phyloP scores from a whole-genome alignment of 2,113 vertebrate species.

The Balaeniceps rex region DNA sequence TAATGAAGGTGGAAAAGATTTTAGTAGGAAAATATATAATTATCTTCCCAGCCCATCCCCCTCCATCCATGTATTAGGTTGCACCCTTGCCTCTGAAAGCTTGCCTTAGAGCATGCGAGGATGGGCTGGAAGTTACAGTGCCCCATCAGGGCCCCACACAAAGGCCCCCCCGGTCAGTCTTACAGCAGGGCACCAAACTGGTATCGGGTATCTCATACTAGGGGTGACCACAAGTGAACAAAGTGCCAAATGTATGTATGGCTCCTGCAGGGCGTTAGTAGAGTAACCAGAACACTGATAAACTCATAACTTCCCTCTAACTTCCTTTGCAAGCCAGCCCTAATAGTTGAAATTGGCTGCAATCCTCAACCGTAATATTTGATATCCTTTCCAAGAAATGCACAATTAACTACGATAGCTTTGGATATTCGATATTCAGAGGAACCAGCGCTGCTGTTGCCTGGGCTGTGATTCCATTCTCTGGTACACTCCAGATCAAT shows the following conservation, averaged over 20 bases:
- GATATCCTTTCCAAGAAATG: constrained; percentile 1
- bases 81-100: not conserved
- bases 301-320: not conserved
- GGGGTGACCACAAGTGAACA: not conserved
- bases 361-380: not conserved
- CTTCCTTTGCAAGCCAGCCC: not conserved
- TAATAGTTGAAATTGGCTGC: constrained; percentile 1
- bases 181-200: not conserved
- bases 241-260: not conserved
- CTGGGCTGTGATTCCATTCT: not conserved
- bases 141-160: not conserved
- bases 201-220: not conserved
- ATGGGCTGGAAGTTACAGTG: not conserved
- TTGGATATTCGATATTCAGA: not conserved
- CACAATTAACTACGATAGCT: not conserved
- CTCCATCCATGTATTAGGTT: not conserved
- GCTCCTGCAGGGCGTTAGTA: not conserved
- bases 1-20: not conserved
- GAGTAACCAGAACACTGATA: not conserved
- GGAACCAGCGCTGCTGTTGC: not conserved
- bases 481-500: not conserved
- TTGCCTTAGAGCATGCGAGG: not conserved
- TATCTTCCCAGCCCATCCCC: not conserved
- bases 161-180: fast-evolving
- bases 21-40: not conserved